Conservation (phyloP, 1,140 invertebrate genomes). For the Teleopsis dalmanni region DNA sequence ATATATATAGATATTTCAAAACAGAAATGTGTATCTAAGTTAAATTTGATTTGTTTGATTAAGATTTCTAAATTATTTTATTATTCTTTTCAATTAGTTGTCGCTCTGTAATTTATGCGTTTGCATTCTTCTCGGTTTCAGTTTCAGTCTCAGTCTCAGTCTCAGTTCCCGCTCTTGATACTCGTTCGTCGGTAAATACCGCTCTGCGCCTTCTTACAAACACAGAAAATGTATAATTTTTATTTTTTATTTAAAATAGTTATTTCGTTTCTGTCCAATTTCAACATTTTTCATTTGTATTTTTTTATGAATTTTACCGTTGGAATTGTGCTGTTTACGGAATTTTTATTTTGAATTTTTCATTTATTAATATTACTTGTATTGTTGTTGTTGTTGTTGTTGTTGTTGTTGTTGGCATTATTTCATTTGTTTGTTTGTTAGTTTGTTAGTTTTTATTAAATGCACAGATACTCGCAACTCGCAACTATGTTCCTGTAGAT, state of each 20-base stretch:
- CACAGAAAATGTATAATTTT: background rate
- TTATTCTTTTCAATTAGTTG: constrained; percentile 9
- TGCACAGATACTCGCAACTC: too few species aligned
- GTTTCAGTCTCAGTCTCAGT: too few species aligned
- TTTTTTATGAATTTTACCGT: constrained; percentile 1
- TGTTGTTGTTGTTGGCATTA: too few species aligned
- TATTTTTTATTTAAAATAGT: background rate
- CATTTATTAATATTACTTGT: too few species aligned
- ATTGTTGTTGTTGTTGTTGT: too few species aligned
- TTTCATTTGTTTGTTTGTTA: too few species aligned
- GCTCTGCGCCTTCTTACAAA: background rate
- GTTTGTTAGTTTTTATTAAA: too few species aligned
- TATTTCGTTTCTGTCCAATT: background rate
- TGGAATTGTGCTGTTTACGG: constrained; percentile 2
- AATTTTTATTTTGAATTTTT: constrained; percentile 4
- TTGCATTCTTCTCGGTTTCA: background rate
- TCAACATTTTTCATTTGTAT: background rate
- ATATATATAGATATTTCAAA: background rate
- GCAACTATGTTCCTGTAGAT: too few species aligned
- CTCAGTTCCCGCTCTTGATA: background rate
- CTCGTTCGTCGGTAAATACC: background rate
- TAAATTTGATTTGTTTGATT: too few species aligned
- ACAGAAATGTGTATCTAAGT: too few species aligned
- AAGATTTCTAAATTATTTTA: constrained; percentile 10
- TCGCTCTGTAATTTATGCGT: background rate